Evolutionary conservation across 2,797 vertebrate species (phyloP).

Genomic region (Sternarchorhynchus goeldii): DNA sequence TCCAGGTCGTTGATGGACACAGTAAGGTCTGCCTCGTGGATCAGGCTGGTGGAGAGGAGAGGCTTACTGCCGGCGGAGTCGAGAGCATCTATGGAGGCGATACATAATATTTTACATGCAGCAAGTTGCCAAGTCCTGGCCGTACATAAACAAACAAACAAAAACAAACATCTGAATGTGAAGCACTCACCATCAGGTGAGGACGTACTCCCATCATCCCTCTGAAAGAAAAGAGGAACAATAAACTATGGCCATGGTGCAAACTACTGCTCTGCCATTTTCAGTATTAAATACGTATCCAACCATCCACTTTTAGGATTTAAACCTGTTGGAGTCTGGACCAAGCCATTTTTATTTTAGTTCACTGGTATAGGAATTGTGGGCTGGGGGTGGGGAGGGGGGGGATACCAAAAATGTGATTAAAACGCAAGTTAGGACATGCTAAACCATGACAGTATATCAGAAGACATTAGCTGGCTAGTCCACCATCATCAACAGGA

Average conservation of each 20-base stretch:
- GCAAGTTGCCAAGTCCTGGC: not conserved
- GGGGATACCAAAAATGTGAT: too few species aligned
- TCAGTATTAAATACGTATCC: not conserved
- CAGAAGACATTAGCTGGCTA: too few species aligned
- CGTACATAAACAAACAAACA: not conserved
- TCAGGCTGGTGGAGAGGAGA: constrained; percentile 90
- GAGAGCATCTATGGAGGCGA: constrained; percentile 79
- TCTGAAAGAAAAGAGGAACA: constrained; percentile 66
- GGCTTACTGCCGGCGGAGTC: constrained; percentile 86
- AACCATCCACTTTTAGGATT: not conserved
- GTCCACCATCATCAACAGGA: too few species aligned
- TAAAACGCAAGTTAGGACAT: too few species aligned
- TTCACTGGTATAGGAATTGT: too few species aligned
- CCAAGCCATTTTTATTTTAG: too few species aligned
- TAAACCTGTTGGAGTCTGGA: too few species aligned
- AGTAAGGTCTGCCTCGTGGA: constrained; percentile 92
- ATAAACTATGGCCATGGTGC: not conserved
- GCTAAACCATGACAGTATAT: too few species aligned
- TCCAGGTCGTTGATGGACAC: constrained; percentile 98
- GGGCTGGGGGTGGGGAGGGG: too few species aligned
- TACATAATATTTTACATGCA: not conserved
- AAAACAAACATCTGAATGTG: too few species aligned
- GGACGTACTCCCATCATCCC: constrained; percentile 82
- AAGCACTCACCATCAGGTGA: constrained; percentile 84
- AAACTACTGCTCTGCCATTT: not conserved